These are phyloP conservation scores for Bombus ignitus DNA, from an alignment of 1,140 invertebrate genomes.

Conservation along the genomic window DNA sequence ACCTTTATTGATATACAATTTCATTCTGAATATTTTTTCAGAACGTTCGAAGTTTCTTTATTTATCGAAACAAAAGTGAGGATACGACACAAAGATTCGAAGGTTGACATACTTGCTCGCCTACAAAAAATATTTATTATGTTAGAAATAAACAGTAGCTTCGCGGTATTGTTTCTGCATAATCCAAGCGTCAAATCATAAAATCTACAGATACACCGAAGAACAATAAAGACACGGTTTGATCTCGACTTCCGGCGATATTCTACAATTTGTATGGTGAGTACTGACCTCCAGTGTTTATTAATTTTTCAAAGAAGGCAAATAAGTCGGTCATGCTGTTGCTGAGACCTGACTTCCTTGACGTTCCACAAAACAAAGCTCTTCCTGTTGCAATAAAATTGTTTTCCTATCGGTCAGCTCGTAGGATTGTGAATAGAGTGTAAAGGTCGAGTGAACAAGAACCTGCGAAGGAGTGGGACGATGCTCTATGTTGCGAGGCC, in stretches of 20 bases:
- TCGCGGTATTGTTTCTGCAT: no score
- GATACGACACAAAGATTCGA: not conserved
- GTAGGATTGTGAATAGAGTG: constrained; percentile 33
- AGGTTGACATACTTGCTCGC: no score
- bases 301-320: constrained; percentile 31
- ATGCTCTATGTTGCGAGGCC: constrained; percentile 33
- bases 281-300: not conserved
- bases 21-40: no score
- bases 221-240: not conserved
- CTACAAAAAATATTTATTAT: no score
- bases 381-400: constrained; percentile 48
- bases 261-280: not conserved
- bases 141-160: no score
- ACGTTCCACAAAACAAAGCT: constrained; percentile 2
- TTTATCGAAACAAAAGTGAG: not conserved
- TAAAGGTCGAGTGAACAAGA: constrained; percentile 49
- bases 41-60: not conserved
- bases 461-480: constrained; percentile 36
- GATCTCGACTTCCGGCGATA: not conserved
- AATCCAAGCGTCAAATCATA: not conserved
- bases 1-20: no score
- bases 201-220: not conserved
- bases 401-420: constrained; percentile 43
- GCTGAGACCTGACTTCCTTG: not conserved
- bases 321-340: constrained; percentile 11